These are phyloP conservation scores for Diarsia dahlii DNA, from an alignment of 2,888 invertebrate species.

Conservation along the genomic window DNA sequence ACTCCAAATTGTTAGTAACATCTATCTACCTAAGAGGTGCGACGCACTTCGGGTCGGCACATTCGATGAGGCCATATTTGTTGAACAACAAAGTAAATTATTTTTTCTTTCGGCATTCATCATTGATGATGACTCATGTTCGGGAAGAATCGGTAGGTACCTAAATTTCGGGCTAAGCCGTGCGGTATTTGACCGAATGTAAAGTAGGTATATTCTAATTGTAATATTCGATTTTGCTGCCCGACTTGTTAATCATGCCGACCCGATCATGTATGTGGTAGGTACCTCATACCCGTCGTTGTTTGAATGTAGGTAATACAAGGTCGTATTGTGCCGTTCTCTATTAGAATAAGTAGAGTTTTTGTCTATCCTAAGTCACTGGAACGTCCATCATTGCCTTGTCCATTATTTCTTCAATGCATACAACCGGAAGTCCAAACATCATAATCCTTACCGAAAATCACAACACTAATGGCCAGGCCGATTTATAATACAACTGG, in stretches of 20 bases:
- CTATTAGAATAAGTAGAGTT: neutral
- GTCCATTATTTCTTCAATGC: conserved; percentile 33
- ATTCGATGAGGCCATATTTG: neutral
- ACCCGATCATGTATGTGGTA: neutral
- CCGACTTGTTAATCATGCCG: neutral
- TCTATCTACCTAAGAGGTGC: neutral
- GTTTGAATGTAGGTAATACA: neutral
- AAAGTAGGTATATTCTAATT: too few species aligned
- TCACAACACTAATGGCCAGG: conserved; percentile 51
- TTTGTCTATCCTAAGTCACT: neutral
- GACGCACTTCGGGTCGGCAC: neutral
- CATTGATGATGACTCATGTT: neutral
- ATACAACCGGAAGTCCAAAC: conserved; percentile 15
- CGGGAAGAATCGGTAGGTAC: neutral
- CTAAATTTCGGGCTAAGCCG: neutral
- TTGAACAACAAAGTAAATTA: neutral
- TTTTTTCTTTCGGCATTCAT: neutral
- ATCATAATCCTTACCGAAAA: conserved; percentile 33
- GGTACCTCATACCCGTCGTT: neutral
- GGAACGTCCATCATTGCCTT: too few species aligned
- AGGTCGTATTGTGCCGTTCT: neutral
- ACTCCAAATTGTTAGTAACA: neutral
- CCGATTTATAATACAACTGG: conserved; percentile 36
- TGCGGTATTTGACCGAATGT: neutral
- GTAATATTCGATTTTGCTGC: neutral